These are phyloP conservation scores for Drosophila fungiperda DNA, from an alignment of 2,888 invertebrate genomes.

Conservation along the genomic window DNA sequence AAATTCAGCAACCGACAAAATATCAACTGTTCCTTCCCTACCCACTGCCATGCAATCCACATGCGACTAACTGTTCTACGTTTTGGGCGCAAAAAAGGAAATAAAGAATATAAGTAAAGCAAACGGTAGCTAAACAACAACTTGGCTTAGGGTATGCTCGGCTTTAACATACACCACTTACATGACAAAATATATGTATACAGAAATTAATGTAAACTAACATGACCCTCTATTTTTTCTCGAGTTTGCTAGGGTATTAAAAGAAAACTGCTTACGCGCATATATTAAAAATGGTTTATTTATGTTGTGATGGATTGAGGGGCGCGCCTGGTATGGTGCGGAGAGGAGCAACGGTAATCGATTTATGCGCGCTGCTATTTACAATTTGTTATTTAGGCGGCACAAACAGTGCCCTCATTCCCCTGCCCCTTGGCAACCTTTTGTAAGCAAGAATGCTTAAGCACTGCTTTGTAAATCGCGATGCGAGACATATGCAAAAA, in stretches of 20 bases:
- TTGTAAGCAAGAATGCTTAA: constrained; percentile 26
- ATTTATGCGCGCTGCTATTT: constrained; percentile 75
- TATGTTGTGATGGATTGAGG: constrained; percentile 35
- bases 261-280: constrained; percentile 62
- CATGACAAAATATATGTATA: background rate
- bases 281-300: constrained; percentile 80
- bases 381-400: constrained; percentile 72
- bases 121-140: constrained; percentile 23
- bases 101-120: constrained; percentile 41
- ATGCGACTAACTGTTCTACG: constrained; percentile 16
- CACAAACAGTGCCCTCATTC: constrained; percentile 5
- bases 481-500: constrained; percentile 50
- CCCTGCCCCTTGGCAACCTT: background rate
- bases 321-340: background rate
- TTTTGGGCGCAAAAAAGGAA: constrained; percentile 26
- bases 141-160: background rate
- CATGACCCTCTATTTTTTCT: background rate
- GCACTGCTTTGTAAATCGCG: constrained; percentile 41
- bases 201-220: background rate
- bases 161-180: background rate
- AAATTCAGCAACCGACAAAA: constrained; percentile 33
- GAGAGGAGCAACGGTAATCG: constrained; percentile 57
- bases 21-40: background rate
- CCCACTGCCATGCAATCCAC: background rate
- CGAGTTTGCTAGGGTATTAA: constrained; percentile 19